Evolutionary conservation across 2,113 vertebrate species (phyloP).

Genomic region (Pluvialis apricaria): DNA sequence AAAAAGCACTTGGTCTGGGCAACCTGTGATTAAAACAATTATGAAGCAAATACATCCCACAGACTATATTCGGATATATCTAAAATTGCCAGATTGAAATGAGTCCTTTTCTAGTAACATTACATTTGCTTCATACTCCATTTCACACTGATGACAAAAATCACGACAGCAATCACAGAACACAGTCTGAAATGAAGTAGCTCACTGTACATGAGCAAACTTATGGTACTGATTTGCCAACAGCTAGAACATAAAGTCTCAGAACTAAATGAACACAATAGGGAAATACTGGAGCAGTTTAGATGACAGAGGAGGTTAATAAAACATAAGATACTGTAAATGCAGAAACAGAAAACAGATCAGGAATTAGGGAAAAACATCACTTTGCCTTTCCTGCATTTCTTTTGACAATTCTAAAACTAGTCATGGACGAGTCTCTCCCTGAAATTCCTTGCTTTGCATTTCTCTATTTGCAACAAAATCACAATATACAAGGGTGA

Average conservation of each 20-base stretch:
- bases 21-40: constrained; percentile 9
- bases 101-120: constrained; percentile 1
- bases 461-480: not conserved
- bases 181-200: not conserved
- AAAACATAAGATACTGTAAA: not conserved
- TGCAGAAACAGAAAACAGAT: not conserved
- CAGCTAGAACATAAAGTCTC: not conserved
- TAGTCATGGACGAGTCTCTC: accelerated
- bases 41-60: not conserved
- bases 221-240: not conserved
- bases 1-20: not conserved
- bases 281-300: not conserved
- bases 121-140: not conserved
- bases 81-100: constrained; percentile 13
- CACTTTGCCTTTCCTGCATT: not conserved
- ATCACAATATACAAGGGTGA: not conserved
- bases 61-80: not conserved
- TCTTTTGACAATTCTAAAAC: not conserved
- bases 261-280: not conserved
- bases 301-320: not conserved
- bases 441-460: not conserved
- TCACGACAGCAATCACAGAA: not conserved
- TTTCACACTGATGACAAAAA: not conserved
- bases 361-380: not conserved
- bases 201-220: not conserved